Percentiles rank a stretch among this genome's conserved stretches.
Conservation (phyloP, 2,797 vertebrate species). For the Alosa sapidissima region DNA sequence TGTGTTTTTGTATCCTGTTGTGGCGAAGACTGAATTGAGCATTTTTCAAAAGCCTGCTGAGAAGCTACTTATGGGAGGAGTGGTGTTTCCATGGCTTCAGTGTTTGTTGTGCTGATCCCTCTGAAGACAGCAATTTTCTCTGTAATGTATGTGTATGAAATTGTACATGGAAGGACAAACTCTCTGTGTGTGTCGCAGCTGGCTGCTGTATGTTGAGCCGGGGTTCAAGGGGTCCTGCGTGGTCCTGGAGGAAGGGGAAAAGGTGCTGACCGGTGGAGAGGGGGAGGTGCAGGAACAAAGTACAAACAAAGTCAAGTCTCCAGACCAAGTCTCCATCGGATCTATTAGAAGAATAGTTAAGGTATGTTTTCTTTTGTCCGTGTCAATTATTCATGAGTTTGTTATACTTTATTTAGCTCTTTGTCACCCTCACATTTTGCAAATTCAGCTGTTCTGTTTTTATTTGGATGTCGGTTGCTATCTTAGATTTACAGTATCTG, state of each 20-base stretch:
- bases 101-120: constrained; percentile 19
- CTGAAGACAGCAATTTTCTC: constrained; percentile 17
- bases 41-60: background rate
- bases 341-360: constrained; percentile 79
- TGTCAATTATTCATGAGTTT: background rate
- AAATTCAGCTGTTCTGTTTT: background rate
- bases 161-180: constrained; percentile 29
- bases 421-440: background rate
- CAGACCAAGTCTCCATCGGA: constrained; percentile 67
- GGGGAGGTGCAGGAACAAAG: constrained; percentile 42
- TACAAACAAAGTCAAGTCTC: constrained; percentile 30
- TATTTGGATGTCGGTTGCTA: background rate
- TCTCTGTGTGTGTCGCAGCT: constrained; percentile 68
- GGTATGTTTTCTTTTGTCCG: constrained; percentile 61
- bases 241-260: constrained; percentile 82
- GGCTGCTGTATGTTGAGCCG: constrained; percentile 83
- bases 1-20: background rate
- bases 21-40: background rate
- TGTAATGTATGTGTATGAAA: background rate
- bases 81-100: constrained; percentile 39
- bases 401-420: background rate
- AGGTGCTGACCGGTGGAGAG: constrained; percentile 70
- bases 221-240: constrained; percentile 76
- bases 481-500: background rate
- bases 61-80: constrained; percentile 29